These are phyloP conservation scores for Parambassis ranga DNA, from an alignment of 2,797 vertebrate genomes.

Conservation along the genomic window DNA sequence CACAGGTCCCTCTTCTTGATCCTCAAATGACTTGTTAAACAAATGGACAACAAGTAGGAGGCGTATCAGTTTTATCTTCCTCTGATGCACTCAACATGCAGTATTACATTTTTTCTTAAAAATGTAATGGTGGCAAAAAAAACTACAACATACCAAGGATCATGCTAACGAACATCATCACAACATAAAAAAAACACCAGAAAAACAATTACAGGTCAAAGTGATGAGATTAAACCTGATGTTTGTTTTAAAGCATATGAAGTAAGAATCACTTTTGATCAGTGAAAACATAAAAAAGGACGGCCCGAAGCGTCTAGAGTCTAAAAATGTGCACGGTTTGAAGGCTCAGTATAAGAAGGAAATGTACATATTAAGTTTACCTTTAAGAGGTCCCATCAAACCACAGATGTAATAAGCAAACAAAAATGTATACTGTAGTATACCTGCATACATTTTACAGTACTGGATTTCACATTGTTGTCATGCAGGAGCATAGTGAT, in stretches of 20 bases:
- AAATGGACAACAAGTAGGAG: slow-evolving; percentile 4
- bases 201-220: background rate
- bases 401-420: slow-evolving; percentile 27
- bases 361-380: slow-evolving; percentile 22
- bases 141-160: slow-evolving; percentile 21
- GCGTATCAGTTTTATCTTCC: background rate
- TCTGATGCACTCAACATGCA: slow-evolving; percentile 60
- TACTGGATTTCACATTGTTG: slow-evolving; percentile 58
- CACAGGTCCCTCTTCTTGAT: background rate
- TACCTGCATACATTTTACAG: slow-evolving; percentile 50
- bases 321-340: background rate
- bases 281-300: too few relatives aligned
- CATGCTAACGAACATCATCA: slow-evolving; percentile 49
- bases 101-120: slow-evolving; percentile 26
- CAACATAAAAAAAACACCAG: slow-evolving; percentile 21
- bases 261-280: slow-evolving; percentile 3
- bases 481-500: slow-evolving; percentile 65
- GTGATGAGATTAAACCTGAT: slow-evolving; percentile 17
- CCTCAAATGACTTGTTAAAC: background rate
- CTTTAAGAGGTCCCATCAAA: slow-evolving; percentile 47
- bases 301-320: slow-evolving; percentile 30
- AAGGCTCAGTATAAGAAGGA: slow-evolving; percentile 49
- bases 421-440: slow-evolving; percentile 28
- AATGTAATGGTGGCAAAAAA: slow-evolving; percentile 44
- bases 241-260: background rate